A percentile compares a stretch with the other conserved stretches of the same genome.
Conservation (phyloP, 2,113 vertebrate genomes). For the Mugil cephalus region DNA sequence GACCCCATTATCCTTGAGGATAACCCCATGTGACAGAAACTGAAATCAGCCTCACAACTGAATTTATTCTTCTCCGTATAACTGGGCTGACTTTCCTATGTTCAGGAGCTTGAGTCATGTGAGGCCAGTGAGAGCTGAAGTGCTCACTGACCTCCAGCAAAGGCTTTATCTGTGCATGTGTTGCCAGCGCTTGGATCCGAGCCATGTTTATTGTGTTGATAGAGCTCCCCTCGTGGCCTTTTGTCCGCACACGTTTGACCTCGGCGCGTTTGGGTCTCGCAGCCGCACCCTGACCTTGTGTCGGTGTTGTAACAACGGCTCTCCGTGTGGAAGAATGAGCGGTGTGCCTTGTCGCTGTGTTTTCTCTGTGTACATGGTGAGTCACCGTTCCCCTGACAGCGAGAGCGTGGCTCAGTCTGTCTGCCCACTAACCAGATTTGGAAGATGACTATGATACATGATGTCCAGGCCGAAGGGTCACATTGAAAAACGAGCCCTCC, state of each 20-base stretch:
- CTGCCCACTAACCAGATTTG: conserved; percentile 53
- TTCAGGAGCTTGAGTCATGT: conserved; percentile 30
- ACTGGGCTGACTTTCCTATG: conserved; percentile 2
- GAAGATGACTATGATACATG: conserved; percentile 45
- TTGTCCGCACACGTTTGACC: conserved; percentile 46
- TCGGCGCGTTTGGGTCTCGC: conserved; percentile 32
- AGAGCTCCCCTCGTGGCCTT: conserved; percentile 36
- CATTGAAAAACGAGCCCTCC: conserved; percentile 16
- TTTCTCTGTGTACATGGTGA: conserved; percentile 37
- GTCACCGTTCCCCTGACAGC: conserved; percentile 53
- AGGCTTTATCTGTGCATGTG: conserved; percentile 32
- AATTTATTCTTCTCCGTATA: background rate
- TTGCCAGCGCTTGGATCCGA: conserved; percentile 9
- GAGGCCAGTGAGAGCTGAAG: conserved; percentile 19
- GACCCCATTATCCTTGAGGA: too few relatives aligned
- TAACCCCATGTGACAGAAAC: too few relatives aligned
- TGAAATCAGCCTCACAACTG: too few relatives aligned
- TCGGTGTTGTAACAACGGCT: conserved; percentile 12
- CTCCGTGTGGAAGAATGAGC: conserved; percentile 9
- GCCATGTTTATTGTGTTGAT: conserved; percentile 32
- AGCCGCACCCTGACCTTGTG: conserved; percentile 36
- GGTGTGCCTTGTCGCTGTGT: conserved; percentile 9
- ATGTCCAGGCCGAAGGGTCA: conserved; percentile 32
- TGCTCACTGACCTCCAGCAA: conserved; percentile 7
- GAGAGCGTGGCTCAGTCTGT: conserved; percentile 43